Conservation (phyloP, 2,888 invertebrate species). For the Campaea margaritaria region DNA sequence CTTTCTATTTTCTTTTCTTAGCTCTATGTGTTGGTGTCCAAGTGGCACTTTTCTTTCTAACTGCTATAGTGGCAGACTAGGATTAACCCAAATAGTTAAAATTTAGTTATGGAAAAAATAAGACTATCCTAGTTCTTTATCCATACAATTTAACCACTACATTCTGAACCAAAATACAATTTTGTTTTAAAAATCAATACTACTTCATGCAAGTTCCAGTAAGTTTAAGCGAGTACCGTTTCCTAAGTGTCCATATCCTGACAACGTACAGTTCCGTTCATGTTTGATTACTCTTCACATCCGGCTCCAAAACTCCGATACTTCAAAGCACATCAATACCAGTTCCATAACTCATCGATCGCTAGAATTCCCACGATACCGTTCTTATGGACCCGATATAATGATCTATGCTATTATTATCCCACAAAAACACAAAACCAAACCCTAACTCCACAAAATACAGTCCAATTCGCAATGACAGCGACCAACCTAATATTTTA, state of each 20-base stretch:
- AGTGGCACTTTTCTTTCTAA: too few relatives aligned
- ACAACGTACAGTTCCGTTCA: slow-evolving; percentile 25
- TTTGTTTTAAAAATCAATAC: too few relatives aligned
- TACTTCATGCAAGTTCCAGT: not conserved
- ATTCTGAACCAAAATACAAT: too few relatives aligned
- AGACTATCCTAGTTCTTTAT: too few relatives aligned
- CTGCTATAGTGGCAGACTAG: too few relatives aligned
- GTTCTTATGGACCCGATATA: slow-evolving; percentile 79
- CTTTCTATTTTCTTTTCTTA: too few relatives aligned
- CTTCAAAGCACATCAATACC: slow-evolving; percentile 44
- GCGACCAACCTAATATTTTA: slow-evolving; percentile 73
- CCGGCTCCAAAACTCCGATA: slow-evolving; percentile 40
- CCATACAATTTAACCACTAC: too few relatives aligned
- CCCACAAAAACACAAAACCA: slow-evolving; percentile 52
- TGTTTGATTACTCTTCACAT: slow-evolving; percentile 33
- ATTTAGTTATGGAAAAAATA: too few relatives aligned
- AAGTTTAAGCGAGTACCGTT: not conserved
- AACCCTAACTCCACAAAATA: slow-evolving; percentile 60
- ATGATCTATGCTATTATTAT: slow-evolving; percentile 78
- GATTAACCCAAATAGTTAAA: too few relatives aligned
- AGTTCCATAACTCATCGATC: slow-evolving; percentile 72
- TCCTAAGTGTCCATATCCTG: not conserved
- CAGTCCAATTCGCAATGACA: slow-evolving; percentile 58
- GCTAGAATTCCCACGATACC: slow-evolving; percentile 81
- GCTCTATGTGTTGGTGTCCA: too few relatives aligned